Conservation (phyloP, 2,797 vertebrate genomes). For the Pseudotriccus pelzelni region DNA sequence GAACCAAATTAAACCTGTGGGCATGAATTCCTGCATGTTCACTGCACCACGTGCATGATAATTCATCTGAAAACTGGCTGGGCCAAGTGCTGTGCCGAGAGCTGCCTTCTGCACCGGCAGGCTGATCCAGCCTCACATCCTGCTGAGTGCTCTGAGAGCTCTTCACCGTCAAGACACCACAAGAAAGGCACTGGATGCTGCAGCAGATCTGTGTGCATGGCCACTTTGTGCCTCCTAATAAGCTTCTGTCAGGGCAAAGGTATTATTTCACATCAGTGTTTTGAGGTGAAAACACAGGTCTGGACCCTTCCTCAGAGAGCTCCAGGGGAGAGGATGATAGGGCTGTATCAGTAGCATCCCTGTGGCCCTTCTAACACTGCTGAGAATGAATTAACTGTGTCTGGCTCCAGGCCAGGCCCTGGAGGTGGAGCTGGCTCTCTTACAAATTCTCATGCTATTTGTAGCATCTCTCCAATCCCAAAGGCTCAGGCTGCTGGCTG, state of each 20-base stretch:
- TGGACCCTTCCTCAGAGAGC: background rate
- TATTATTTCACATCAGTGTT: background rate
- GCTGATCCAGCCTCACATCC: background rate
- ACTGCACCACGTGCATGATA: accelerated
- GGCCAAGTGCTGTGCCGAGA: background rate
- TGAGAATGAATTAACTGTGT: background rate
- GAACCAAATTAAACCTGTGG: background rate
- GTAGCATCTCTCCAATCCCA: background rate
- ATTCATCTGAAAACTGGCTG: background rate
- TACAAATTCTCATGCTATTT: background rate
- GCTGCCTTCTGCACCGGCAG: accelerated
- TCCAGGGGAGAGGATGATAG: background rate
- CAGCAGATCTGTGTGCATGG: accelerated
- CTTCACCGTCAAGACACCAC: background rate
- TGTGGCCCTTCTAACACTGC: background rate
- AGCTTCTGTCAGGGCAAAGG: background rate
- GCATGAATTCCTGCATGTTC: background rate
- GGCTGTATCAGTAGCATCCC: background rate
- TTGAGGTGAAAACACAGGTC: background rate
- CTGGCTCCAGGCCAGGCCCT: background rate
- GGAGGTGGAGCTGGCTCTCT: background rate
- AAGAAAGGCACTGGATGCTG: background rate
- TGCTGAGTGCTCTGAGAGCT: background rate
- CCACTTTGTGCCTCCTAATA: background rate
- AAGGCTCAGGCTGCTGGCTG: background rate